phyloP scores from a whole-genome alignment of 1,140 invertebrate genomes.

The Rhopalosiphum padi region DNA sequence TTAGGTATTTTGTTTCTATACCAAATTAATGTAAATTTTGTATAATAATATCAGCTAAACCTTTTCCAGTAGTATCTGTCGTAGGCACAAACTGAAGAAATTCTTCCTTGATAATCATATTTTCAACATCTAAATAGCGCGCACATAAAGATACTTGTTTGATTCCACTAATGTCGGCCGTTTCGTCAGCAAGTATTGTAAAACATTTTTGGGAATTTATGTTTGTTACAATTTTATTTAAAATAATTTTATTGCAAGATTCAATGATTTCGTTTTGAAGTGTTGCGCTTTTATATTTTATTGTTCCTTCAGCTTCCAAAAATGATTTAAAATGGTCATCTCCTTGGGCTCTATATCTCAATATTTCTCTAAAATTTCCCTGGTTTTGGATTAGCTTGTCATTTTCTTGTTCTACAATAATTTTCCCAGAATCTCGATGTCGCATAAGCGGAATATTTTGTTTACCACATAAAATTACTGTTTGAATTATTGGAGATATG shows the following conservation, averaged over 20 bases:
- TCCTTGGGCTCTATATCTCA: background rate
- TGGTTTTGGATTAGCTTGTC: background rate
- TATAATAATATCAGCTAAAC: conserved; percentile 59
- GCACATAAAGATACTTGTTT: conserved; percentile 60
- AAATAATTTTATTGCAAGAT: conserved; percentile 58
- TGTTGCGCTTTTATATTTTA: too few species aligned
- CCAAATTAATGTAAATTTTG: conserved; percentile 55
- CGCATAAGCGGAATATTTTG: background rate
- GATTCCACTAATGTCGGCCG: conserved; percentile 56
- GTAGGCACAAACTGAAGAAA: conserved; percentile 61
- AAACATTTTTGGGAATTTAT: conserved; percentile 58
- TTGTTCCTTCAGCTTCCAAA: too few species aligned
- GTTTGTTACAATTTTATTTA: conserved; percentile 56
- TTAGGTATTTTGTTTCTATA: conserved; percentile 59
- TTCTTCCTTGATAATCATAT: conserved; percentile 57
- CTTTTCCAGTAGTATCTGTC: conserved; percentile 60
- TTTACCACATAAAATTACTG: background rate
- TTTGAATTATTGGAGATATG: background rate
- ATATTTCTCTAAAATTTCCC: conserved; percentile 24
- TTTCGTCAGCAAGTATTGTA: conserved; percentile 59
- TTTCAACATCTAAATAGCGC: conserved; percentile 56
- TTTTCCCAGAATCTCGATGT: background rate
- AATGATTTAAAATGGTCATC: background rate
- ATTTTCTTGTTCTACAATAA: conserved; percentile 13
- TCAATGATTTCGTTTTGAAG: conserved; percentile 50